These are phyloP conservation scores for Venustoraphidia nigricollis DNA, from an alignment of 2,888 invertebrate species.

Conservation along the genomic window DNA sequence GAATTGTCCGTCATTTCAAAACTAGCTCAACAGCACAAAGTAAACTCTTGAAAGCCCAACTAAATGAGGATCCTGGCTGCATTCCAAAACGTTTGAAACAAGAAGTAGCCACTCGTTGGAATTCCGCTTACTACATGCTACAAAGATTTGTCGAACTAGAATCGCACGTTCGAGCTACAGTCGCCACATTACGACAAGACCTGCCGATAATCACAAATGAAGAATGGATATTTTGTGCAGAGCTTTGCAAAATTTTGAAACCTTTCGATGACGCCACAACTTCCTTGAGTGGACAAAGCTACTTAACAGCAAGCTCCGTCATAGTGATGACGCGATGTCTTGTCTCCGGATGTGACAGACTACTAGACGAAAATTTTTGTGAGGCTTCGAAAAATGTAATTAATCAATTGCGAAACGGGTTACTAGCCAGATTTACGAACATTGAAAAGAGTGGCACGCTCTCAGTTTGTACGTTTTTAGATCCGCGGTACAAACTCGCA, in stretches of 20 bases:
- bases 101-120: slow-evolving; percentile 16
- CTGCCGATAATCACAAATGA: neutral
- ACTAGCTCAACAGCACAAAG: slow-evolving; percentile 12
- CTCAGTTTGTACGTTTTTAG: neutral
- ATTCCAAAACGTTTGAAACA: slow-evolving; percentile 14
- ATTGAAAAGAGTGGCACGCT: neutral
- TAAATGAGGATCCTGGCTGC: slow-evolving; percentile 10
- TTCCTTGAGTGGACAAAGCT: neutral
- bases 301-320: neutral
- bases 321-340: too few species aligned
- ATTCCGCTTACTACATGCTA: slow-evolving; percentile 13
- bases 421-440: too few species aligned
- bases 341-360: too few species aligned
- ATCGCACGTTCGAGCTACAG: slow-evolving; percentile 11
- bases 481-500: neutral
- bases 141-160: slow-evolving; percentile 12
- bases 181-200: slow-evolving; percentile 9
- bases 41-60: slow-evolving; percentile 12
- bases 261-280: neutral
- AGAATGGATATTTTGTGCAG: neutral
- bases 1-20: slow-evolving; percentile 15
- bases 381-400: too few species aligned
- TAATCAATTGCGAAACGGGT: too few species aligned
- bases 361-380: too few species aligned
- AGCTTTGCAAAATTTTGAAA: too few species aligned